These are phyloP conservation scores for Synanthedon formicaeformis DNA, from an alignment of 2,888 invertebrate species.

Conservation along the genomic window DNA sequence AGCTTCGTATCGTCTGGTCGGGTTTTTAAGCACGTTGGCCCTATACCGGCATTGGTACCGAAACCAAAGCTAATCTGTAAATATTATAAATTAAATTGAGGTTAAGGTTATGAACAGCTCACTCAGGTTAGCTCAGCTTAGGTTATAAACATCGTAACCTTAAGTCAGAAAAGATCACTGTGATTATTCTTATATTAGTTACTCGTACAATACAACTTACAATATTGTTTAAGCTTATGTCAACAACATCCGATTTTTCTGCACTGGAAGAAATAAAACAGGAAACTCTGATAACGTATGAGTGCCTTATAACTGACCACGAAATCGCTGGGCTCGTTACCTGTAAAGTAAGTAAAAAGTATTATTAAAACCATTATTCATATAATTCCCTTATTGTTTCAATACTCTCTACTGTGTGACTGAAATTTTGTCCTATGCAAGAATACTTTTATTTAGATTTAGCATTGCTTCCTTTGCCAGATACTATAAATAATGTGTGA, in stretches of 20 bases:
- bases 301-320: slow-evolving; percentile 38
- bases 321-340: slow-evolving; percentile 38
- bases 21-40: slow-evolving; percentile 24
- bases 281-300: slow-evolving; percentile 36
- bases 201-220: slow-evolving; percentile 24
- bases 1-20: neutral
- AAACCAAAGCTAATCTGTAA: slow-evolving; percentile 46
- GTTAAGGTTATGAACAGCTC: too few species aligned
- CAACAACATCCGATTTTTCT: slow-evolving; percentile 28
- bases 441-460: too few species aligned
- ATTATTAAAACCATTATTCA: too few species aligned
- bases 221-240: slow-evolving; percentile 37
- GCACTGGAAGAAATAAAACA: slow-evolving; percentile 23
- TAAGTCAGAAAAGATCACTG: neutral
- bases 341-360: slow-evolving; percentile 16
- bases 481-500: too few species aligned
- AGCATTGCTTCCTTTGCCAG: too few species aligned
- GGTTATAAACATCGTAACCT: neutral
- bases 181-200: neutral
- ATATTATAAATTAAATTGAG: slow-evolving; percentile 1
- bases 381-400: too few species aligned
- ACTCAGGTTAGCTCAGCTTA: too few species aligned
- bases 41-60: slow-evolving; percentile 36
- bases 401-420: too few species aligned
- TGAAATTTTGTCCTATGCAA: too few species aligned